Conservation (phyloP, 53 echinoderm and acorn worm species). For the Arbacia lixula region DNA sequence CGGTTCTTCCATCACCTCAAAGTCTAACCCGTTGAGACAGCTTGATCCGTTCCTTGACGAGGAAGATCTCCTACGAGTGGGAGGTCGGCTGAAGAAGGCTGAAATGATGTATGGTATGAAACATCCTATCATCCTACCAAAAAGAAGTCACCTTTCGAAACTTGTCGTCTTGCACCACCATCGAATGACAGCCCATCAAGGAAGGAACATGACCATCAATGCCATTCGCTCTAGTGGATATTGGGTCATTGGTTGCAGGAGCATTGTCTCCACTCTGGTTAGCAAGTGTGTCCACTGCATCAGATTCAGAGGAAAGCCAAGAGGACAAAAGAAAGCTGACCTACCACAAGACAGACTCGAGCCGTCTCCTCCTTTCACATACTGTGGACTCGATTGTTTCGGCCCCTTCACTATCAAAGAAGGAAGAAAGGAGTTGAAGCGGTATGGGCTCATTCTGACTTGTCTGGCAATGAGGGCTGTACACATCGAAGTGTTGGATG, state of each 20-base stretch:
- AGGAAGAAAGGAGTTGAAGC: constrained; percentile 40
- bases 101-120: too few relatives aligned
- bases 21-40: too few relatives aligned
- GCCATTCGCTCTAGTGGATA: constrained; percentile 48
- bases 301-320: constrained; percentile 8
- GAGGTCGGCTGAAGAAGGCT: too few relatives aligned
- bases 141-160: constrained; percentile 38
- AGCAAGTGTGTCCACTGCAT: constrained; percentile 48
- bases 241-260: too few relatives aligned
- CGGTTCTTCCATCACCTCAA: too few relatives aligned
- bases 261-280: too few relatives aligned
- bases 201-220: constrained; percentile 50
- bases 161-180: constrained; percentile 37
- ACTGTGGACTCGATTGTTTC: constrained; percentile 49
- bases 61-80: too few relatives aligned
- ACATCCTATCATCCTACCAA: too few relatives aligned
- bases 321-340: constrained; percentile 40
- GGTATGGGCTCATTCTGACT: constrained; percentile 42
- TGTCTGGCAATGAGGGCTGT: constrained; percentile 46
- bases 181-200: constrained; percentile 48
- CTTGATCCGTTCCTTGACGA: too few relatives aligned
- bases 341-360: constrained; percentile 8
- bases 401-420: constrained; percentile 57
- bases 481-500: constrained; percentile 39
- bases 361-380: too few relatives aligned